Percentiles rank a stretch among this genome's conserved stretches.
Evolutionary conservation across 2,797 vertebrate genomes (phyloP).

Genomic region (Acanthornis magna): DNA sequence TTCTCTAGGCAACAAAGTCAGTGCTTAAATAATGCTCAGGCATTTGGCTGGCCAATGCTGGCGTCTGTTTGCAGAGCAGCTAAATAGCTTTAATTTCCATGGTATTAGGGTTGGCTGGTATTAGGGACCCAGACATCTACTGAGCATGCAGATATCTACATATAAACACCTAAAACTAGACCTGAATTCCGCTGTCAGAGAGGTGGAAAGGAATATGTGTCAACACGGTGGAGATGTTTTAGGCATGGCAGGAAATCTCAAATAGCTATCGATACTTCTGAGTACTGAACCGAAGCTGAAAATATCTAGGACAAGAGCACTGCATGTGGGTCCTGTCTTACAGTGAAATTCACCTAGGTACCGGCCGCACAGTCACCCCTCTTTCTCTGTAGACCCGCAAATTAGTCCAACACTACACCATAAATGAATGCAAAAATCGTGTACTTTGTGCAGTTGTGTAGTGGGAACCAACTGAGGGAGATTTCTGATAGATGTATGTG

Average conservation of each 20-base stretch:
- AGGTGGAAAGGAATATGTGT: background rate
- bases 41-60: background rate
- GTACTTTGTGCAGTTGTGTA: background rate
- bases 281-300: background rate
- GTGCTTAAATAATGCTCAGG: background rate
- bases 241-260: background rate
- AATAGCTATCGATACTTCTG: background rate
- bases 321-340: background rate
- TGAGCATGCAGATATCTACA: background rate
- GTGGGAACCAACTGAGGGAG: background rate
- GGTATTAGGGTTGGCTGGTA: background rate
- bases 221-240: background rate
- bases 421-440: background rate
- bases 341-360: background rate
- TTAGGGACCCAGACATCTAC: background rate
- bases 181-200: background rate
- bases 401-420: background rate
- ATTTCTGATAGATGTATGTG: background rate
- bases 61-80: background rate
- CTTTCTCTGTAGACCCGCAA: background rate
- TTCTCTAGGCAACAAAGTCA: background rate
- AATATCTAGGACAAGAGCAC: background rate
- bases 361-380: background rate
- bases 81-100: background rate
- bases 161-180: background rate